Percentiles rank a stretch among this genome's conserved stretches.
Evolutionary conservation across 1,140 invertebrate species (phyloP).

Genomic region (Lethrus apterus): DNA sequence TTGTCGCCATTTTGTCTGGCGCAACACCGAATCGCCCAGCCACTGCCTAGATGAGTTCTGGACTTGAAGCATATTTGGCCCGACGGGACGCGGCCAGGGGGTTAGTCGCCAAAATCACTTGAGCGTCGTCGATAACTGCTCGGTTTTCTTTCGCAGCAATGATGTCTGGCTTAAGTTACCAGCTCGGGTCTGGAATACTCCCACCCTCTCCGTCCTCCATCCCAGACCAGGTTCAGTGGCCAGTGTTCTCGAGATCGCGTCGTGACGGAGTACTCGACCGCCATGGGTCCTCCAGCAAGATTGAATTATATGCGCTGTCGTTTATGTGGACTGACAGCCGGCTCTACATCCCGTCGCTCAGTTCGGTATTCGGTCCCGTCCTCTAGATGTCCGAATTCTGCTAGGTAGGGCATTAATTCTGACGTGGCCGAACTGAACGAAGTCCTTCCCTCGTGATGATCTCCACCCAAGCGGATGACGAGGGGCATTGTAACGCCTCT

Average conservation of each 20-base stretch:
- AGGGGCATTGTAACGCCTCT: constrained; percentile 19
- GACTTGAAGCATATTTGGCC: background rate
- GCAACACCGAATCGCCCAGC: background rate
- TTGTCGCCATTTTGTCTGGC: background rate
- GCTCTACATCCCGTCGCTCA: constrained; percentile 28
- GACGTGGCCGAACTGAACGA: constrained; percentile 24
- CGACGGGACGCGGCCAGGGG: background rate
- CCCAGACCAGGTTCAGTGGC: background rate
- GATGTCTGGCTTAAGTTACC: too few relatives aligned
- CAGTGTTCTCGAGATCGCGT: background rate
- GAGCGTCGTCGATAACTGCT: too few relatives aligned
- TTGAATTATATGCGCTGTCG: constrained; percentile 15
- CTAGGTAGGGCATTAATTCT: constrained; percentile 31
- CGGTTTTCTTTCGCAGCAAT: too few relatives aligned
- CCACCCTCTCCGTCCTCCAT: too few relatives aligned
- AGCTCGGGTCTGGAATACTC: too few relatives aligned
- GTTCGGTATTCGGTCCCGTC: constrained; percentile 17
- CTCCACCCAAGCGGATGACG: constrained; percentile 18
- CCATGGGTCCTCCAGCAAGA: background rate
- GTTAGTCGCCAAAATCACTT: too few relatives aligned
- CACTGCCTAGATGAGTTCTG: background rate
- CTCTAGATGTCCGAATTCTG: constrained; percentile 24
- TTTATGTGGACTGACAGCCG: constrained; percentile 34
- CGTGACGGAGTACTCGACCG: background rate
- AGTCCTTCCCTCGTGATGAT: constrained; percentile 31